Evolutionary conservation across 2,888 invertebrate species (phyloP).

Genomic region (Pollenia griseotomentosa): DNA sequence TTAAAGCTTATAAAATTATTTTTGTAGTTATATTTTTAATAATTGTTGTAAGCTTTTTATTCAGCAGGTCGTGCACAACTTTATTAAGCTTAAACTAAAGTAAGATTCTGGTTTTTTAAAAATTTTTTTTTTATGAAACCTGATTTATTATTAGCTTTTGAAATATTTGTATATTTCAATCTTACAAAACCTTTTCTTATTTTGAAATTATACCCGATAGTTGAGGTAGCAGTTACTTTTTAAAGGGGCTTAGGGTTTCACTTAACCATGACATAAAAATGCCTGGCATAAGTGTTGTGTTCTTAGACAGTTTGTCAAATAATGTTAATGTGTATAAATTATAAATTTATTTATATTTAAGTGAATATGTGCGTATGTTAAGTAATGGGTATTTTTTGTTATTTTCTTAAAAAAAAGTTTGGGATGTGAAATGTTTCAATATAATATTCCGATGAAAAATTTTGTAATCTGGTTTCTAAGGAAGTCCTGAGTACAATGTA

Average conservation of each 20-base stretch:
- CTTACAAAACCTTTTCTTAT: too few relatives aligned
- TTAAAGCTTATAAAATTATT: too few relatives aligned
- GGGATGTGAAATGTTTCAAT: slow-evolving; percentile 22
- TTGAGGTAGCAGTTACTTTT: neutral
- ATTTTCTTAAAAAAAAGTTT: neutral
- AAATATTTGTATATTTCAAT: too few relatives aligned
- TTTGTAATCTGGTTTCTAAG: neutral
- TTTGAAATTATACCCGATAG: too few relatives aligned
- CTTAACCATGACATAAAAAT: slow-evolving; percentile 10
- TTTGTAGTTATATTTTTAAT: too few relatives aligned
- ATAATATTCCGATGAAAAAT: neutral
- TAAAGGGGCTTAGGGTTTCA: slow-evolving; percentile 1
- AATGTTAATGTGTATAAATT: slow-evolving; percentile 52
- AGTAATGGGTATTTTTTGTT: slow-evolving; percentile 16
- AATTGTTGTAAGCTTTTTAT: too few relatives aligned
- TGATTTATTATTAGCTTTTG: too few relatives aligned
- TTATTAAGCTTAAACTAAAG: too few relatives aligned
- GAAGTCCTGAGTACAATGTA: too few relatives aligned
- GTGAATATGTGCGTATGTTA: neutral
- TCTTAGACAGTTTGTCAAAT: slow-evolving; percentile 55
- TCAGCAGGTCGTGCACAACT: too few relatives aligned
- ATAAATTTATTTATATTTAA: slow-evolving; percentile 29
- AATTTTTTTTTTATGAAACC: too few relatives aligned
- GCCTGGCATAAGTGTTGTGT: slow-evolving; percentile 21
- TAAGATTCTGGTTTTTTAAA: too few relatives aligned